Base-by-base conservation (phyloP, 2,797 vertebrate genomes). In the Protonibea diacanthus region DNA sequence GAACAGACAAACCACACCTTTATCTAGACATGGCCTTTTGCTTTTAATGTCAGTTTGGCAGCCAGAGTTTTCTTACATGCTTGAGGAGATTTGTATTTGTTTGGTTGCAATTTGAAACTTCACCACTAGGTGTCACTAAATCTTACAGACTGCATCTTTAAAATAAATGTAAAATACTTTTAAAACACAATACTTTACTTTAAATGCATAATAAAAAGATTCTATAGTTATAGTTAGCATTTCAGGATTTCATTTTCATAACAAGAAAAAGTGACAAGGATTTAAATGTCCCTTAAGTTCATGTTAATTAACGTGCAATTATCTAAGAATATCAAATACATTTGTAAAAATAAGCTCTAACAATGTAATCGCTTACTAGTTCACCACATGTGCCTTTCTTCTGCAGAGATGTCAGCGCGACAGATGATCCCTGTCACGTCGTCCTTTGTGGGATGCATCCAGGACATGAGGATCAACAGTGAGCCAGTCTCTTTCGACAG, bases 361-460 rank as follows among this genome's bases (percentile, higher is more conserved):
- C 10, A 57, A 5, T 33, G 17, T 6, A 6, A 21, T 47, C 3
- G 18, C 27, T 61, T 1, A 53, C 15, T 17, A 48, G 6, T 40
- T 44, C 27, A 56, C 57, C 13, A 17, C 9, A 2, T 79, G 23
- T 59, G 4, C 70, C 38, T 42, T 89, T 83, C 21, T 71, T 33
- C 82, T 87, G 65, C 90, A 97, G 97, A 88, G 51, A 77, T 80
- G 52, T 68, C 92, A 78, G 85, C 86, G 77, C 87, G 75, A 1
- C 76, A 77, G 0, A 81, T 51, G 38, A 90, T 96, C 52, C 96
- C 97, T 0, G 89, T 96, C 74, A 92, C 91, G 33, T 93, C 93
- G 0, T 93, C 96, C 8, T 97, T 96, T 67, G 84, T 92, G 66
- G 98, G 98, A 87, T 99, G 98, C 88, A 93, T 99, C 87, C 94